Evolutionary conservation across 2,113 vertebrate genomes (phyloP).

Genomic region (Aramus guarauna): DNA sequence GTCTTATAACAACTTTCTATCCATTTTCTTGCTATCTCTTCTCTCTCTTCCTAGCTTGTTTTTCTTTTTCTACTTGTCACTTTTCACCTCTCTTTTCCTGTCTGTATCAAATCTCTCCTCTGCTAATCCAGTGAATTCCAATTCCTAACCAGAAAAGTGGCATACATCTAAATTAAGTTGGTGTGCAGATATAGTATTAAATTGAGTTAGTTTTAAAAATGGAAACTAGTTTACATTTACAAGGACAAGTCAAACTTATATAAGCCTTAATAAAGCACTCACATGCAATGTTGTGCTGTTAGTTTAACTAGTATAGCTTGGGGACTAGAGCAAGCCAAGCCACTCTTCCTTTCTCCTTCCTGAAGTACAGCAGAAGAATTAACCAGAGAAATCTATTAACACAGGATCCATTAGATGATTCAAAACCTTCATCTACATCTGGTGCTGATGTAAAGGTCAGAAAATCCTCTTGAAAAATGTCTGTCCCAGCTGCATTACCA

Average conservation of each 20-base stretch:
- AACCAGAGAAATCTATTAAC: neutral
- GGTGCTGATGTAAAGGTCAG: neutral
- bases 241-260: neutral
- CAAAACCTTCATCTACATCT: neutral
- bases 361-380: neutral
- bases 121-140: neutral
- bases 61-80: neutral
- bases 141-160: neutral
- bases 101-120: neutral
- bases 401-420: neutral
- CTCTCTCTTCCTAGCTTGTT: neutral
- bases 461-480: neutral
- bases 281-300: neutral
- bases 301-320: neutral
- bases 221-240: neutral
- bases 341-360: neutral
- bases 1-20: neutral
- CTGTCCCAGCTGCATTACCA: neutral
- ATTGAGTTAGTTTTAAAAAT: neutral
- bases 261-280: neutral
- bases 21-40: neutral
- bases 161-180: neutral
- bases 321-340: neutral
- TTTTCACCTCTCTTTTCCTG: neutral
- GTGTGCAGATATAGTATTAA: neutral